A percentile compares a stretch with the other conserved stretches of the same genome.
phyloP scores from a whole-genome alignment of 2,888 invertebrate species.

The Nomada fucata region DNA sequence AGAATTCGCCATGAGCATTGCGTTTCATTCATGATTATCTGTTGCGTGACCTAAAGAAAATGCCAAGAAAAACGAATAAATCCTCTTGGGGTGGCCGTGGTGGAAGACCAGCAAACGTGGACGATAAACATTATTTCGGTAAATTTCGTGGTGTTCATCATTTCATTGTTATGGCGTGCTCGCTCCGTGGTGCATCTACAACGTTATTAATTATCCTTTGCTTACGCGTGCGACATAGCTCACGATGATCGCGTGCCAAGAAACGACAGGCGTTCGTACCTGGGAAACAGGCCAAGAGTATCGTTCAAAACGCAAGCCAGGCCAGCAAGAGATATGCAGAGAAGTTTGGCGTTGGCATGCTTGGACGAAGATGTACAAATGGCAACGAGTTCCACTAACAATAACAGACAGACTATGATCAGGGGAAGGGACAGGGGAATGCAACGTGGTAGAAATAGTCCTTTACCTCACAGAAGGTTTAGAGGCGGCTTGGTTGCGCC shows the following conservation, averaged over 20 bases:
- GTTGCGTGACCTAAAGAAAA: conserved; percentile 50
- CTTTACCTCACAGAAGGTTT: conserved; percentile 71
- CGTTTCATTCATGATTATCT: conserved; percentile 27
- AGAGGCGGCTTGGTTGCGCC: conserved; percentile 50
- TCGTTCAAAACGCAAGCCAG: conserved; percentile 76
- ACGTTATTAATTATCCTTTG: neutral
- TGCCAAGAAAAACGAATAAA: conserved; percentile 77
- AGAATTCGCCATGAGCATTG: conserved; percentile 22
- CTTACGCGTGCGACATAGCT: conserved; percentile 57
- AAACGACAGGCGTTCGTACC: conserved; percentile 43
- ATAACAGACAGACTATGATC: conserved; percentile 69
- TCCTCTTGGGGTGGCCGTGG: conserved; percentile 65
- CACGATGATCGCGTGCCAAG: conserved; percentile 76
- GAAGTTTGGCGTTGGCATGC: conserved; percentile 60
- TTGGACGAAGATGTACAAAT: conserved; percentile 79
- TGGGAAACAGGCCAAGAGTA: conserved; percentile 73
- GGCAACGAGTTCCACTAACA: conserved; percentile 73
- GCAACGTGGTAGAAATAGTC: conserved; percentile 75
- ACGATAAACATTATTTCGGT: conserved; percentile 77
- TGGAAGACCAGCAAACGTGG: conserved; percentile 49
- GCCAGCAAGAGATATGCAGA: conserved; percentile 51
- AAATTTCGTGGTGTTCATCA: neutral
- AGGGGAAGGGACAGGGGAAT: conserved; percentile 68
- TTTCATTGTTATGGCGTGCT: neutral
- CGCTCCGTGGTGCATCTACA: neutral